A percentile compares a stretch with the other conserved stretches of the same genome.
These are phyloP conservation scores for Formica exsecta DNA, from an alignment of 1,140 invertebrate genomes.

Conservation along the genomic window DNA sequence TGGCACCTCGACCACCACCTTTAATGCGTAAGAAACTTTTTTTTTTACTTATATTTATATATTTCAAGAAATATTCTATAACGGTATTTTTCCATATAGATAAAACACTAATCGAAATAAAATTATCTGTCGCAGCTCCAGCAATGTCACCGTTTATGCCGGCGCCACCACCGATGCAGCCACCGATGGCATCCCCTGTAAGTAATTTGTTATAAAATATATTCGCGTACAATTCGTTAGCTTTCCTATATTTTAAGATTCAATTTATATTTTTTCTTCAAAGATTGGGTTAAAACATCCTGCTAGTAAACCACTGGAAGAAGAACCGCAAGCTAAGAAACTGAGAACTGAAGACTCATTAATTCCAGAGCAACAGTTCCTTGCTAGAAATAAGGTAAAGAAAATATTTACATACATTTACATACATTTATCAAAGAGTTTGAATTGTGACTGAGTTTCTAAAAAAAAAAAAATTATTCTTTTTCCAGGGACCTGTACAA, in stretches of 20 bases:
- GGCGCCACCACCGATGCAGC: conserved; percentile 83
- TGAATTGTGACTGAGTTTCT: neutral
- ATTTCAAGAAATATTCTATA: neutral
- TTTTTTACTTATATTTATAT: neutral
- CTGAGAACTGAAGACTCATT: conserved; percentile 96
- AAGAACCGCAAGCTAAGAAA: conserved; percentile 96
- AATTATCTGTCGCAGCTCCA: conserved; percentile 83
- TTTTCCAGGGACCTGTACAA: conserved; percentile 89
- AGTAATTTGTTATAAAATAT: conserved; percentile 57
- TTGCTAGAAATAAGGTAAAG: conserved; percentile 89
- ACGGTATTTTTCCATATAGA: neutral
- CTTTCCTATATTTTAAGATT: conserved; percentile 6
- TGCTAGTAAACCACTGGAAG: conserved; percentile 87
- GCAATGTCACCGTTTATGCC: conserved; percentile 86
- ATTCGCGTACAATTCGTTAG: neutral
- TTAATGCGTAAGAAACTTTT: conserved; percentile 87
- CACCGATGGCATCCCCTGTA: conserved; percentile 80
- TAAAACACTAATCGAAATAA: conserved; percentile 10
- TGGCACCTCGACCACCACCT: conserved; percentile 87
- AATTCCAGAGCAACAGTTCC: conserved; percentile 94
- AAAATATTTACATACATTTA: neutral
- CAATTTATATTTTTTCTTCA: conserved; percentile 40
- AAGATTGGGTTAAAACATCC: conserved; percentile 86
- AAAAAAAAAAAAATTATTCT: conserved; percentile 26
- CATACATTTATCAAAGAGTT: neutral